These are phyloP conservation scores for Nasonovia ribisnigri DNA, from an alignment of 2,888 invertebrate species.

Conservation along the genomic window DNA sequence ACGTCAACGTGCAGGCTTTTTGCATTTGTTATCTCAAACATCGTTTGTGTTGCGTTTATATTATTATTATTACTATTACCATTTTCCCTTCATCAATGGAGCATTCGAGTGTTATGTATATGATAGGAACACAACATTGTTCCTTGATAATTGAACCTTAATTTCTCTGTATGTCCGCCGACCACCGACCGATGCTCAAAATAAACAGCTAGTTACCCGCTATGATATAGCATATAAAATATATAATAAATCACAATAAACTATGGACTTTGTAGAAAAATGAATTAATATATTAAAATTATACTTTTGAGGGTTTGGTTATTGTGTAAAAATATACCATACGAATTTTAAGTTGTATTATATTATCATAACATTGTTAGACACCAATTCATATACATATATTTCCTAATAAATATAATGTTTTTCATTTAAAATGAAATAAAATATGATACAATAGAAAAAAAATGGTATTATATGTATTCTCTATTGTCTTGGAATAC, in stretches of 20 bases:
- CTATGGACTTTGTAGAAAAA: background rate
- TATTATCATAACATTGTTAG: background rate
- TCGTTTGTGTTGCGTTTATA: background rate
- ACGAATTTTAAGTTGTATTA: background rate
- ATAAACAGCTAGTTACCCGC: background rate
- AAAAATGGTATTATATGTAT: background rate
- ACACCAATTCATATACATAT: background rate
- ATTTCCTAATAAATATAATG: background rate
- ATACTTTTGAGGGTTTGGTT: background rate
- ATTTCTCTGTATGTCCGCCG: background rate
- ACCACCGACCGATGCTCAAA: background rate
- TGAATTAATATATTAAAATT: background rate
- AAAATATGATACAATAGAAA: background rate
- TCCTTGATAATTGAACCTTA: background rate
- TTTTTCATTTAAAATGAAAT: background rate
- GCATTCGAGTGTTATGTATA: background rate
- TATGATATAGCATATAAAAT: background rate
- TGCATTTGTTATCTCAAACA: background rate
- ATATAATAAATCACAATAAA: background rate
- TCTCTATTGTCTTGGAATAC: constrained; percentile 32
- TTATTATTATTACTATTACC: background rate
- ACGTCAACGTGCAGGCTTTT: background rate
- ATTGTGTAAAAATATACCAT: background rate
- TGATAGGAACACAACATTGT: background rate
- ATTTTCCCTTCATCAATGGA: background rate